A percentile compares a stretch with the other conserved stretches of the same genome.
Evolutionary conservation across 2,113 vertebrate species (phyloP).

Genomic region (Ageneiosus marmoratus): DNA sequence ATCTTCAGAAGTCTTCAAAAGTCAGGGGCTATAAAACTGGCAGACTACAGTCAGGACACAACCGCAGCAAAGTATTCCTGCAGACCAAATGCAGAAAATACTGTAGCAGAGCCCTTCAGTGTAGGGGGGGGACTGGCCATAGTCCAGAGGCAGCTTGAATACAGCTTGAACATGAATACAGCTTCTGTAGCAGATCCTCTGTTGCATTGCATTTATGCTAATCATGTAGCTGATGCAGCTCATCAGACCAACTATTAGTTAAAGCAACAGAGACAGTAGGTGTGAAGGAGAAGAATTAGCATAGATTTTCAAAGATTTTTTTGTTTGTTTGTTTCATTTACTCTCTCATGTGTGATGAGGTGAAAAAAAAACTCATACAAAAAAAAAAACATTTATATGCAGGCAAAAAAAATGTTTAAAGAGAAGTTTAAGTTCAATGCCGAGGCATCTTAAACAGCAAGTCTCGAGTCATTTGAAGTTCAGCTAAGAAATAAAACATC

Average conservation of each 20-base stretch:
- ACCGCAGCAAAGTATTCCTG: background rate
- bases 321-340: background rate
- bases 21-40: background rate
- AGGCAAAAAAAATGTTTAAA: too few relatives aligned
- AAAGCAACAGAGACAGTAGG: background rate
- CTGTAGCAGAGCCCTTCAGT: too few relatives aligned
- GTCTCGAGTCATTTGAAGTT: too few relatives aligned
- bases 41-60: background rate
- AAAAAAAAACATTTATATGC: too few relatives aligned
- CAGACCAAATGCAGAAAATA: background rate
- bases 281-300: background rate
- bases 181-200: background rate
- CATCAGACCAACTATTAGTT: background rate
- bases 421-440: too few relatives aligned
- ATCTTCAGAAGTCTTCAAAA: too few relatives aligned
- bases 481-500: too few relatives aligned
- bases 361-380: background rate
- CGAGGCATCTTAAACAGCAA: too few relatives aligned
- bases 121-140: too few relatives aligned
- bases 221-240: background rate
- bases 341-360: background rate
- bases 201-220: background rate
- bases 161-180: background rate
- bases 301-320: background rate
- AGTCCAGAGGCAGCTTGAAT: background rate